Evolutionary conservation across 2,797 vertebrate species (phyloP).

Genomic region (Squalus acanthias): DNA sequence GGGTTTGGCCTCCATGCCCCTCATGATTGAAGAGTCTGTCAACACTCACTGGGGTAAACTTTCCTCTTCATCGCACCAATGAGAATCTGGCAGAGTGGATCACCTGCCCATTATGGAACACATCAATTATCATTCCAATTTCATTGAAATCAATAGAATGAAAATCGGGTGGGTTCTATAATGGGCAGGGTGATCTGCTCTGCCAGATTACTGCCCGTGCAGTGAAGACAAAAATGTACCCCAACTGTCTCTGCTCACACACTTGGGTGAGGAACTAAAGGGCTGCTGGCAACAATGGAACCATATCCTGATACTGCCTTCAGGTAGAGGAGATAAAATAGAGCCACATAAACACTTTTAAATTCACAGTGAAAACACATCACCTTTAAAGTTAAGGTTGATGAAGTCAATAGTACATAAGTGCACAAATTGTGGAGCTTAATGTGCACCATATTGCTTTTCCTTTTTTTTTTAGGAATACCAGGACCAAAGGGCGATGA

Average conservation of each 20-base stretch:
- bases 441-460: background rate
- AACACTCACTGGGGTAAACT: background rate
- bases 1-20: background rate
- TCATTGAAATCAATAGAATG: background rate
- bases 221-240: background rate
- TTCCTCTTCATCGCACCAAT: background rate
- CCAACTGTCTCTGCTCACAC: background rate
- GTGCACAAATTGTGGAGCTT: background rate
- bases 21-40: background rate
- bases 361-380: background rate
- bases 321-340: background rate
- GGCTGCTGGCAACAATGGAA: background rate
- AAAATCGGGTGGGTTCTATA: background rate
- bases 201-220: background rate
- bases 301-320: background rate
- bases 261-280: background rate
- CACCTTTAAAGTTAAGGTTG: background rate
- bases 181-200: background rate
- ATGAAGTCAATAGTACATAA: background rate
- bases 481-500: conserved; percentile 56
- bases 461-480: conserved; percentile 52
- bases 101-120: background rate
- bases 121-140: background rate
- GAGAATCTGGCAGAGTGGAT: background rate
- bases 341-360: background rate